phyloP scores from a whole-genome alignment of 2,888 invertebrate species.

The Drosophila pullipes region DNA sequence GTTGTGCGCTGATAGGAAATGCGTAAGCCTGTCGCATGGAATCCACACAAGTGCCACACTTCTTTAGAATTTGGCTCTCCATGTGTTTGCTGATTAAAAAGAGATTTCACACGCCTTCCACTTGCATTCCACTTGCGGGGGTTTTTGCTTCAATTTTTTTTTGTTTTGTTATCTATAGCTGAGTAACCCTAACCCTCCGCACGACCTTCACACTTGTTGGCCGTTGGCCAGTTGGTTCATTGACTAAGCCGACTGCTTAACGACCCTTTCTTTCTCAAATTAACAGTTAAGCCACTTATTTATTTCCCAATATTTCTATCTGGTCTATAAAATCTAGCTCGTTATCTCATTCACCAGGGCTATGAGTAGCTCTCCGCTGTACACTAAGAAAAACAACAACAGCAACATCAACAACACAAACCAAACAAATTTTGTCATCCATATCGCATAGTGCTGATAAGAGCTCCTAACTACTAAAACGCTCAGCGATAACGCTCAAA shows the following conservation, averaged over 20 bases:
- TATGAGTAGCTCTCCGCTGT: conserved; percentile 16
- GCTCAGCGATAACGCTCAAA: not conserved
- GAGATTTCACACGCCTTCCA: not conserved
- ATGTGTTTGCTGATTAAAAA: not conserved
- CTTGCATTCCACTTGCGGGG: not conserved
- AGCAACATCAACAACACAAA: conserved; percentile 17
- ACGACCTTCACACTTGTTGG: conserved; percentile 49
- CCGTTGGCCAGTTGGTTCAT: conserved; percentile 20
- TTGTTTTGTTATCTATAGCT: not conserved
- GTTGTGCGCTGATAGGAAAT: conserved; percentile 4
- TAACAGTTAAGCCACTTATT: conserved; percentile 15
- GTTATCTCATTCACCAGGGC: conserved; percentile 53
- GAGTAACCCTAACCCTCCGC: not conserved
- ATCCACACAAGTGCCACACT: conserved; percentile 1
- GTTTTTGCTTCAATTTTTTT: not conserved
- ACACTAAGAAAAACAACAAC: conserved; percentile 11
- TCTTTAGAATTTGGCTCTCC: not conserved
- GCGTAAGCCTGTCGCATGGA: not conserved
- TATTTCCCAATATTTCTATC: conserved; percentile 57
- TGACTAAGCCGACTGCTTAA: conserved; percentile 59
- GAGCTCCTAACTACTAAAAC: conserved; percentile 4
- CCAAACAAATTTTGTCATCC: conserved; percentile 65
- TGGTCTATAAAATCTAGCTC: conserved; percentile 40
- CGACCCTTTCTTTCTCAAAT: conserved; percentile 12
- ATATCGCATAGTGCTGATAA: conserved; percentile 62